phyloP scores from a whole-genome alignment of 1,140 invertebrate species.

The Zelostemma sp. region DNA sequence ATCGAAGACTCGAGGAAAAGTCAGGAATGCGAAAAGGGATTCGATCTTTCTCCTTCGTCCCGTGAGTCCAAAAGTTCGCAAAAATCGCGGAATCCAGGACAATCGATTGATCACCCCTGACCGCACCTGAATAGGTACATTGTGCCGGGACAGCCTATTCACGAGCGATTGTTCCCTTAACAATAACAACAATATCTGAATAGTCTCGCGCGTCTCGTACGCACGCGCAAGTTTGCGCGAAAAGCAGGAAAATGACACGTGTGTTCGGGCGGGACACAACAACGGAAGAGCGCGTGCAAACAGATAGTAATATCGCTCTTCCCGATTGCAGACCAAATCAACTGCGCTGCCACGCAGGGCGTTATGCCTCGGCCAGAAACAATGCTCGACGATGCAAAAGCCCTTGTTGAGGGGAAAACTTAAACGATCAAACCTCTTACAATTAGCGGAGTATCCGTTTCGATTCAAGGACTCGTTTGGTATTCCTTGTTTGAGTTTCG shows the following conservation, averaged over 20 bases:
- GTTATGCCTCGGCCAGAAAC: conserved; percentile 36
- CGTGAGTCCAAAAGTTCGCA: conserved; percentile 38
- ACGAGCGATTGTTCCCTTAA: conserved; percentile 70
- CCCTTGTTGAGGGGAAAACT: conserved; percentile 25
- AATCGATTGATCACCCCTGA: conserved; percentile 68
- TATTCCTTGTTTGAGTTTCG: too few relatives aligned
- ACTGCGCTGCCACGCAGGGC: conserved; percentile 41
- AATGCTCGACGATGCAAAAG: conserved; percentile 34
- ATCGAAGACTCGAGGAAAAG: too few relatives aligned
- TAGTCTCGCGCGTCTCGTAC: conserved; percentile 66
- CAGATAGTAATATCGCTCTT: conserved; percentile 31
- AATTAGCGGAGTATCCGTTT: conserved; percentile 8
- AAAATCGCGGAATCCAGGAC: conserved; percentile 39
- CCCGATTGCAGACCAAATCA: conserved; percentile 47
- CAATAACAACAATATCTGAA: conserved; percentile 72
- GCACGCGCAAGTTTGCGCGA: conserved; percentile 47
- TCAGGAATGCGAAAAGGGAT: too few relatives aligned
- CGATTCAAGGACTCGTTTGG: too few relatives aligned
- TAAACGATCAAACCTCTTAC: conserved; percentile 21
- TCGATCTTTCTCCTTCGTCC: too few relatives aligned
- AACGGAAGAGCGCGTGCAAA: conserved; percentile 9
- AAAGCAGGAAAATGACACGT: conserved; percentile 32
- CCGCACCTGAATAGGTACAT: conserved; percentile 70
- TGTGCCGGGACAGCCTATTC: conserved; percentile 68
- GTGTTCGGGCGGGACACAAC: conserved; percentile 12